Percentiles rank a stretch among this genome's conserved stretches.
These are phyloP conservation scores for Onychostruthus taczanowskii DNA, from an alignment of 2,113 vertebrate genomes.

Conservation along the genomic window DNA sequence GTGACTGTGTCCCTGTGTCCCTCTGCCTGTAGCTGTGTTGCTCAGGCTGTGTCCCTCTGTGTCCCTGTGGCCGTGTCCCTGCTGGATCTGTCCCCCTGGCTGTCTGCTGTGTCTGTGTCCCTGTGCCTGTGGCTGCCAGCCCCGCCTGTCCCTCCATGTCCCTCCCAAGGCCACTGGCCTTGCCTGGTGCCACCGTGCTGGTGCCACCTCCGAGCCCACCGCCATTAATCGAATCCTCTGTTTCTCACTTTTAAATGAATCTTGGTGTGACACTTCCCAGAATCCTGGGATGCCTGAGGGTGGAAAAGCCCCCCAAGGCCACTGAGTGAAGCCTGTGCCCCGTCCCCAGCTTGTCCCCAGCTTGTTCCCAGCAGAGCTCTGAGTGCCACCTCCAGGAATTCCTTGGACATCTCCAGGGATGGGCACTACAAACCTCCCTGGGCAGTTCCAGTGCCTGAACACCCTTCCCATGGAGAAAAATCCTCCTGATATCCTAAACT, in stretches of 20 bases:
- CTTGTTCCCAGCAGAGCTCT: background rate
- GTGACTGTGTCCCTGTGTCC: background rate
- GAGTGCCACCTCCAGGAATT: background rate
- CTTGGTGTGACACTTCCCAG: background rate
- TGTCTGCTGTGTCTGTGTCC: background rate
- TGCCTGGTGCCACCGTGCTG: fast-evolving
- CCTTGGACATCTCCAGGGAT: background rate
- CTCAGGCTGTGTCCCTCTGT: background rate
- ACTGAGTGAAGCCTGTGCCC: fast-evolving
- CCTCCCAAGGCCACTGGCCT: background rate
- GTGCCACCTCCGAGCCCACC: fast-evolving
- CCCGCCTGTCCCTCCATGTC: fast-evolving
- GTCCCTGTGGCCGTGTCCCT: background rate
- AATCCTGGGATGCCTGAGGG: background rate
- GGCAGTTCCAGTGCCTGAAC: fast-evolving
- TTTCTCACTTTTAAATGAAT: fast-evolving
- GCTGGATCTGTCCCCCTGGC: background rate
- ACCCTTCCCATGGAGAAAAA: background rate
- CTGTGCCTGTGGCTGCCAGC: background rate
- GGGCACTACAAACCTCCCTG: background rate
- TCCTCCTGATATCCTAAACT: fast-evolving
- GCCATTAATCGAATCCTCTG: fast-evolving
- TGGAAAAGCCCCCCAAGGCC: background rate
- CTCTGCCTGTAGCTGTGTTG: background rate
- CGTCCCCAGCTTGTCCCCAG: background rate